Percentiles rank a stretch among this genome's conserved stretches.
Evolutionary conservation across 2,113 vertebrate genomes (phyloP).

Genomic region (Myiopsitta monachus): DNA sequence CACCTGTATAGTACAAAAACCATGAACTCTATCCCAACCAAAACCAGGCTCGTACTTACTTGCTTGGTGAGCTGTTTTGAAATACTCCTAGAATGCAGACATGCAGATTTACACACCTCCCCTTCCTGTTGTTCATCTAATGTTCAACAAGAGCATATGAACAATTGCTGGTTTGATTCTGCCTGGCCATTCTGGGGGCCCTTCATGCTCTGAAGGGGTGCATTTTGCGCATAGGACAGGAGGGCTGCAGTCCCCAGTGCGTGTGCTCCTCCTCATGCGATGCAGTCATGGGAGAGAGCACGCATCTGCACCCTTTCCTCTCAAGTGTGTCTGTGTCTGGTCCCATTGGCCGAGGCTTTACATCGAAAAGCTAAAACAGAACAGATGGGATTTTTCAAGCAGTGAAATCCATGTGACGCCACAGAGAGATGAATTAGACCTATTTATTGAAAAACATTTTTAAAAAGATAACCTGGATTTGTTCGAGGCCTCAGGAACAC

Average conservation of each 20-base stretch:
- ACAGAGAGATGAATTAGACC: neutral
- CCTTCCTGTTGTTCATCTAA: neutral
- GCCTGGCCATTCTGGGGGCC: neutral
- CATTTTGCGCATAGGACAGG: neutral
- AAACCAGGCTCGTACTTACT: neutral
- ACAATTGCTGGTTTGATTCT: neutral
- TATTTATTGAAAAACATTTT: neutral
- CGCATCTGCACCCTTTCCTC: neutral
- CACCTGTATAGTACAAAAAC: neutral
- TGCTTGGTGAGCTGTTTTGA: neutral
- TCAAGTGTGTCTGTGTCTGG: neutral
- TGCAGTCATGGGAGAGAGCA: neutral
- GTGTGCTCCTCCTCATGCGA: accelerated
- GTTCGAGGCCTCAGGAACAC: neutral
- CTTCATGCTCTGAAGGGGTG: neutral
- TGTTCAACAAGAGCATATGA: neutral
- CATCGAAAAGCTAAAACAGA: neutral
- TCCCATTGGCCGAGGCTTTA: neutral
- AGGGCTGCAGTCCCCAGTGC: neutral
- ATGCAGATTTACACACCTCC: neutral
- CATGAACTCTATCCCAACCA: neutral
- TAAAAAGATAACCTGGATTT: neutral
- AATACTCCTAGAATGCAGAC: neutral
- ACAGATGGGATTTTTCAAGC: neutral
- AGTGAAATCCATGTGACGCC: neutral